Percentiles rank a stretch among this genome's conserved stretches.
phyloP scores from a whole-genome alignment of 2,888 invertebrate genomes.

The Monopis laevigella region DNA sequence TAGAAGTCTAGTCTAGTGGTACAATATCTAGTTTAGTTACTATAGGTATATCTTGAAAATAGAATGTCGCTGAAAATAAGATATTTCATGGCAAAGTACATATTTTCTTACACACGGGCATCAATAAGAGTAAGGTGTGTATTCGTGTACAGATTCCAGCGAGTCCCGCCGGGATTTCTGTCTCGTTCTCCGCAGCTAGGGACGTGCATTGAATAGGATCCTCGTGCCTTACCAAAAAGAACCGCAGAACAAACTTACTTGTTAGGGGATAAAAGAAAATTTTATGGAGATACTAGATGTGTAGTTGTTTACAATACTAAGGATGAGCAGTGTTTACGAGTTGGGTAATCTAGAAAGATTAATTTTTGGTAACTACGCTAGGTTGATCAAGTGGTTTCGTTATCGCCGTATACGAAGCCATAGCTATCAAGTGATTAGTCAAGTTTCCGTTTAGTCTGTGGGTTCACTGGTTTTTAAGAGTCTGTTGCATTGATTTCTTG shows the following conservation, averaged over 20 bases:
- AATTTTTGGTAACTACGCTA: too few species aligned
- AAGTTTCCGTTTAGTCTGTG: too few species aligned
- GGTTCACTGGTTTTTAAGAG: too few species aligned
- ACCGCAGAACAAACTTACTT: constrained; percentile 7
- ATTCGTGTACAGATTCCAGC: constrained; percentile 41
- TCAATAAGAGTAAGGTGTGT: constrained; percentile 49
- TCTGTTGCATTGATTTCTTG: too few species aligned
- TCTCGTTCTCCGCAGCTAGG: constrained; percentile 45
- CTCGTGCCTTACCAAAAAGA: background rate
- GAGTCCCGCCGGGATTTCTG: constrained; percentile 52
- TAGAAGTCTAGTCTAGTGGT: too few species aligned
- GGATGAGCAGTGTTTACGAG: background rate
- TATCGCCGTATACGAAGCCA: too few species aligned
- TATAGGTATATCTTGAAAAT: too few species aligned
- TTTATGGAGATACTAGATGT: background rate
- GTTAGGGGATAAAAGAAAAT: constrained; percentile 2
- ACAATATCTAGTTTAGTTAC: too few species aligned
- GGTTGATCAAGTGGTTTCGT: too few species aligned
- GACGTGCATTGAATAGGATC: constrained; percentile 49
- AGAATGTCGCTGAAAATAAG: constrained; percentile 3
- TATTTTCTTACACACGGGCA: constrained; percentile 46
- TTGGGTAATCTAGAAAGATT: too few species aligned
- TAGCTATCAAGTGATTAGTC: too few species aligned
- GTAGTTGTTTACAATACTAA: constrained; percentile 3
- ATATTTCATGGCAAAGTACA: constrained; percentile 30